Base-by-base conservation (phyloP, 1,140 invertebrate genomes). In the Papilio dardanus region DNA sequence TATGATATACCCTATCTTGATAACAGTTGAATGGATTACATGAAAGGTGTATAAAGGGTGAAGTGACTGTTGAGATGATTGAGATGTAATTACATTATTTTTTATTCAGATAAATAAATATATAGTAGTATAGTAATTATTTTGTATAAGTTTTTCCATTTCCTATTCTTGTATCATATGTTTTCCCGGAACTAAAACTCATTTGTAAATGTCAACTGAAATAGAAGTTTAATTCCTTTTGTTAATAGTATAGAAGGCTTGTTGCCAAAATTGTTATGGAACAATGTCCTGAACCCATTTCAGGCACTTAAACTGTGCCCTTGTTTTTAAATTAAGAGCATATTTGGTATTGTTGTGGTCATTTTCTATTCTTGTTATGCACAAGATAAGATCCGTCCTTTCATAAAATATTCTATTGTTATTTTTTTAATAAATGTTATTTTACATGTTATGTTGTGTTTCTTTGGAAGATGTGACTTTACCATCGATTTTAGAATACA, bases 221-320 rank as follows among this genome's bases (percentile, higher is more conserved):
- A 62, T 62, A 62, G 54, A 62, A 62, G 54, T 62, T 62, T 62
- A 62, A 62, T 62, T 62, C 54, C 54, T 62, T 62, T 62, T 62
- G 54, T 62, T 62, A 62, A 62, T 62, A 62, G 54, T 62, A 21
- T 30, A 62, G 54, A 12, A 62, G 54, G 54, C 54, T 62, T 62
- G 54, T 62, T 62, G 54, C 54, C 54, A 62, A 62, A 62, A 62
- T 62, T 62, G 54, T 62, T 62, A 62, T 62, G 54, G 54, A 62
- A 62, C 54, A 62, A 62, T 62, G 54, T 62, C 54, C 54, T 62
- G 24, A 62, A 28, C 54, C 10, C 54, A 62, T 62, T 62, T 62
- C 54, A 12, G 54, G 54, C 54, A 62, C 54, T 62, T 62, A 62
- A 62, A 62, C 54, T 62, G 54, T 62, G 54, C 54, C 54, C 54